Evolutionary conservation across 1,140 invertebrate species (phyloP), one percentile per base, ranked within the genome.

Genomic region (Maconellicoccus hirsutus): DNA sequence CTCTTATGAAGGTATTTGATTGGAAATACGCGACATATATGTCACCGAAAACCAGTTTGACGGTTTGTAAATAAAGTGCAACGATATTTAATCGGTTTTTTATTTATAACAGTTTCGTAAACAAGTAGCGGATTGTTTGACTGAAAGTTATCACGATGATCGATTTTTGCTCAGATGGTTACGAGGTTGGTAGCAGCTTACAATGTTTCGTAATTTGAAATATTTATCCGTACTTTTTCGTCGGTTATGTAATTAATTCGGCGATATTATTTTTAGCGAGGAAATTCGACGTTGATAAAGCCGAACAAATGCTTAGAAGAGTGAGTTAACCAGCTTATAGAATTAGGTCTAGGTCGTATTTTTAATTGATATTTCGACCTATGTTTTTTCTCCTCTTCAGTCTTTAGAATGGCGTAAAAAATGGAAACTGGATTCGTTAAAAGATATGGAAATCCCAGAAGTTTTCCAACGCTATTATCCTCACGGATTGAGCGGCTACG

Each of bases 261-360:
- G n/a, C n/a, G n/a, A n/a, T 59, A 23, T 73, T 74, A 16, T 75
- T 86, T 87, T 74, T 79, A 93, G 92, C 92, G 10, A 82, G 92
- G 78, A 89, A 89, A 79, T 93, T 90, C 85, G 86, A 93, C 78
- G 74, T 86, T 1, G 86, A 84, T 23, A 89, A 87, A 1, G 89
- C 91, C 0, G 91, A 93, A 77, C 89, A 90, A 82, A 94, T 93
- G 91, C 78, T 94, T 0, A 81, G 89, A 82, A 87, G 90, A 75
- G 90, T 92, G 81, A 86, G 86, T 85, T 75, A 70, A 72, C 74
- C 72, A 16, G n/a, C n/a, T n/a, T n/a, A n/a, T n/a, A 42, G 27
- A 59, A 52, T 21, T 21, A 14, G 2, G 42, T 33, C 4, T 33
- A 33, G n/a, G n/a, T n/a, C n/a, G n/a, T 38, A 61, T 71, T 10